Percentiles rank a stretch among this genome's conserved stretches.
Conservation (phyloP, 1,140 invertebrate species). For the Hypsibius dujardini region DNA sequence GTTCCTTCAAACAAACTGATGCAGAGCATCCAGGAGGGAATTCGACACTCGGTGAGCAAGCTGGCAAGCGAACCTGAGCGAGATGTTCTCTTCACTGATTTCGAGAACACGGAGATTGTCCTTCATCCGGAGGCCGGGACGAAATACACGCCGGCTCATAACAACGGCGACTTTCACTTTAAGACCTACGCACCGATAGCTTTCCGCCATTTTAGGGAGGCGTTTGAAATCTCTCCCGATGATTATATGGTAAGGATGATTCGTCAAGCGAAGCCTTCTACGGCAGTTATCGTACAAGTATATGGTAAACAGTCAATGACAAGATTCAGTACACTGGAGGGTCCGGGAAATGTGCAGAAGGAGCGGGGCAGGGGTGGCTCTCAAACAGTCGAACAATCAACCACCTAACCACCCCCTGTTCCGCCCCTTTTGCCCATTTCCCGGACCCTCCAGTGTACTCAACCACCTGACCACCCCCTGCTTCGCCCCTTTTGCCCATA, state of each 20-base stretch:
- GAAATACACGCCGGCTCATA: slow-evolving; percentile 40
- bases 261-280: too few species aligned
- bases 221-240: slow-evolving; percentile 95
- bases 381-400: too few species aligned
- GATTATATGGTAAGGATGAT: slow-evolving; percentile 96
- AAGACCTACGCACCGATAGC: slow-evolving; percentile 97
- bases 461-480: too few species aligned
- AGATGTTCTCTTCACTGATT: slow-evolving; percentile 20
- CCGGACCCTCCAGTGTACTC: too few species aligned
- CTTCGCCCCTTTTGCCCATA: too few species aligned
- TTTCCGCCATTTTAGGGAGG: slow-evolving; percentile 94
- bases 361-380: too few species aligned
- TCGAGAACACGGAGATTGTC: slow-evolving; percentile 19
- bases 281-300: too few species aligned
- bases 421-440: too few species aligned
- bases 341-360: too few species aligned
- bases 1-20: slow-evolving; percentile 37
- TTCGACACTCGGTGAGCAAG: slow-evolving; percentile 80
- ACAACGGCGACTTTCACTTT: slow-evolving; percentile 49
- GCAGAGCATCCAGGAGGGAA: slow-evolving; percentile 93
- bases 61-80: slow-evolving; percentile 33
- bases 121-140: slow-evolving; percentile 18
- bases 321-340: too few species aligned
- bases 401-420: too few species aligned
- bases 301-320: too few species aligned